Conservation (phyloP, 2,113 vertebrate genomes). For the Calypte anna region DNA sequence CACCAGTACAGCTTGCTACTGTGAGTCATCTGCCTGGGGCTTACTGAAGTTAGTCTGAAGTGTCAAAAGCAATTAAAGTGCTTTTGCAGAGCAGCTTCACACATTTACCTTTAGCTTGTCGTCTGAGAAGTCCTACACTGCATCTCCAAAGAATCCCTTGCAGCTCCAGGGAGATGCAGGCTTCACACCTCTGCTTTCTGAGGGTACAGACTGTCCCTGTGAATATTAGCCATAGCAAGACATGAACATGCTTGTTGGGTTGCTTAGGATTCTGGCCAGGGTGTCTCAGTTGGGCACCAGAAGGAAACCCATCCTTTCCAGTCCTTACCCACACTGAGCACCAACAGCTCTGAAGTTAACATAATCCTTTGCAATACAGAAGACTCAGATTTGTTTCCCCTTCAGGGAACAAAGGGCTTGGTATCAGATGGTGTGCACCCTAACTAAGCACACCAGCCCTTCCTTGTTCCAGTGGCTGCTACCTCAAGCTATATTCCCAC, state of each 20-base stretch:
- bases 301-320: neutral
- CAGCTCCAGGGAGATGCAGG: too few species aligned
- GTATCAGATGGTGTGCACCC: neutral
- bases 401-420: neutral
- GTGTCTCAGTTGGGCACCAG: neutral
- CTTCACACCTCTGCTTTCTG: neutral
- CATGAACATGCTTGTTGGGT: neutral
- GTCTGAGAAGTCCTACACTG: neutral
- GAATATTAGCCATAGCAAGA: neutral
- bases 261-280: neutral
- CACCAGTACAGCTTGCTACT: neutral
- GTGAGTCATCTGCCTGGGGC: slow-evolving; percentile 22
- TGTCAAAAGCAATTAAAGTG: slow-evolving; percentile 11
- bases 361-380: neutral
- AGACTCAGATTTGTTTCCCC: rapidly evolving
- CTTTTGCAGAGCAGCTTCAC: neutral
- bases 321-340: neutral
- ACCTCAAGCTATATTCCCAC: neutral
- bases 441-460: neutral
- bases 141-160: neutral
- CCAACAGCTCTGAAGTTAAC: neutral
- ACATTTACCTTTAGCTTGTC: slow-evolving; percentile 5
- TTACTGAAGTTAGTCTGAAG: slow-evolving; percentile 31
- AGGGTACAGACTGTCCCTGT: neutral
- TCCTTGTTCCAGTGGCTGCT: neutral